phyloP scores from a whole-genome alignment of 2,797 vertebrate genomes.

The Cryptoprocta ferox region DNA sequence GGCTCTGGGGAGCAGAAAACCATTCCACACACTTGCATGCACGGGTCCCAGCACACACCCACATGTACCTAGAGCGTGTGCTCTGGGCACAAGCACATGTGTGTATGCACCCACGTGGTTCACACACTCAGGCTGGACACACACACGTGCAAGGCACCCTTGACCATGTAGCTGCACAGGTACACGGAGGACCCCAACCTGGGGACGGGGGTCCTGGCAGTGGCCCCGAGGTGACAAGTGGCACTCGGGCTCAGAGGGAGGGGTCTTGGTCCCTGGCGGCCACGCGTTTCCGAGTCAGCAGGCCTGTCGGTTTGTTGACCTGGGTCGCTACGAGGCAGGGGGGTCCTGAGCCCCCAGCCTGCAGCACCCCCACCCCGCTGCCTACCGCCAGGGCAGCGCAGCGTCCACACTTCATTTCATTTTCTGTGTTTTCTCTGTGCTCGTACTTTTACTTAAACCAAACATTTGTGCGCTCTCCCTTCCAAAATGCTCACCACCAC shows the following conservation, averaged over 20 bases:
- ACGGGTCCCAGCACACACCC: not conserved
- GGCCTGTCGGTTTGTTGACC: not conserved
- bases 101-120: accelerated
- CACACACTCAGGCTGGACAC: not conserved
- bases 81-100: not conserved
- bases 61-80: accelerated
- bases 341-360: not conserved
- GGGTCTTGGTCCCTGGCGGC: not conserved
- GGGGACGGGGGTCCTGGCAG: not conserved
- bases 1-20: not conserved
- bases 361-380: accelerated
- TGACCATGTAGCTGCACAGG: not conserved
- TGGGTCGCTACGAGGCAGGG: not conserved
- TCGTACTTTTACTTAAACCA: too few relatives aligned
- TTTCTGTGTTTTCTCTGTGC: not conserved
- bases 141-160: accelerated
- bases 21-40: not conserved
- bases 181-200: accelerated
- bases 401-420: too few relatives aligned
- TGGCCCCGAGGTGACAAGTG: not conserved
- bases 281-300: not conserved
- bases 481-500: not conserved
- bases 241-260: not conserved
- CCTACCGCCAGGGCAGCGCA: accelerated
- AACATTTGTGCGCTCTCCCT: not conserved